Percentiles rank a stretch among this genome's conserved stretches.
Conservation (phyloP, 2,113 vertebrate species). For the Scopus umbretta region DNA sequence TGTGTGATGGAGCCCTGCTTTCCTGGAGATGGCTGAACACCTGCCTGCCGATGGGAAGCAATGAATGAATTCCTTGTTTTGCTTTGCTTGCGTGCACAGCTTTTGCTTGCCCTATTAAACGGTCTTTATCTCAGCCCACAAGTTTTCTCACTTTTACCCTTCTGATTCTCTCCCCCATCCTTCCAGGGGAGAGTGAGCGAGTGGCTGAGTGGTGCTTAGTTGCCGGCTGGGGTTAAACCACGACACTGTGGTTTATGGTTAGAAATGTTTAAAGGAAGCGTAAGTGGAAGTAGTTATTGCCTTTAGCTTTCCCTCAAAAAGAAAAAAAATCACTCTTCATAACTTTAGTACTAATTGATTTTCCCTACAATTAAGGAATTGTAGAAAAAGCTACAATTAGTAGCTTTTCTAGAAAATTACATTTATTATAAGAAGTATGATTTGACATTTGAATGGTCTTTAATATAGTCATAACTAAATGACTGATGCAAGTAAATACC, state of each 20-base stretch:
- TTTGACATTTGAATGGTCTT: not conserved
- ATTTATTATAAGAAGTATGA: not conserved
- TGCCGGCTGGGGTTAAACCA: no score
- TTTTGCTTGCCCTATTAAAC: no score
- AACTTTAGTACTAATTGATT: not conserved
- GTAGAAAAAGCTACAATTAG: not conserved
- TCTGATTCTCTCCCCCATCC: no score
- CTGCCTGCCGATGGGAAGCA: no score
- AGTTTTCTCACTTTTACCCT: no score
- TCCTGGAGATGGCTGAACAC: no score
- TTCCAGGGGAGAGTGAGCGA: no score
- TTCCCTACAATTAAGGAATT: not conserved
- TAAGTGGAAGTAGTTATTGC: slow-evolving; percentile 42
- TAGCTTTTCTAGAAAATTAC: not conserved
- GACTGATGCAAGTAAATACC: not conserved
- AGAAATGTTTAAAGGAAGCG: slow-evolving; percentile 44
- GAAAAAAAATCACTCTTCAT: not conserved
- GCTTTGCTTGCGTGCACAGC: no score
- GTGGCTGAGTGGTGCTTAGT: no score
- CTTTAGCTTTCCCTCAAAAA: slow-evolving; percentile 37
- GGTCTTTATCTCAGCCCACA: no score
- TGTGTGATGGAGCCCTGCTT: no score
- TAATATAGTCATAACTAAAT: not conserved
- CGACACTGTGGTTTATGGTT: slow-evolving; percentile 57
- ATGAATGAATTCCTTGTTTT: no score